A percentile compares a stretch with the other conserved stretches of the same genome.
Conservation (phyloP, 2,797 vertebrate genomes). For the Chaetodon trifasciatus region DNA sequence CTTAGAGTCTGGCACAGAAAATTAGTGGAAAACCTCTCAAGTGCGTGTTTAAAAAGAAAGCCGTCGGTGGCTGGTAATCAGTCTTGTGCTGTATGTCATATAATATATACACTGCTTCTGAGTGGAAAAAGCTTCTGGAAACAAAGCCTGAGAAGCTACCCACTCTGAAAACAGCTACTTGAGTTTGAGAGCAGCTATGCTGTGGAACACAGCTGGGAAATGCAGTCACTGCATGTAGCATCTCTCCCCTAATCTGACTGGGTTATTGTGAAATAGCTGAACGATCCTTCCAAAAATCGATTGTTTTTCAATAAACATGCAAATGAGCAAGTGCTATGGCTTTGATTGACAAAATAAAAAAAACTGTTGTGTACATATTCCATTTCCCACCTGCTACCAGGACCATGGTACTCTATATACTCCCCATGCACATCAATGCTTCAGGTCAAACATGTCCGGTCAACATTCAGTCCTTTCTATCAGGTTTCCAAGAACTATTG, state of each 20-base stretch:
- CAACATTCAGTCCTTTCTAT: background rate
- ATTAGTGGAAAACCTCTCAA: background rate
- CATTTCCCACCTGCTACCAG: background rate
- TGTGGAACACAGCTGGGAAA: background rate
- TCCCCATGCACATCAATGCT: background rate
- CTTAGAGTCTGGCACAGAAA: background rate
- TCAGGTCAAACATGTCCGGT: conserved; percentile 3
- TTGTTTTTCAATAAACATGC: background rate
- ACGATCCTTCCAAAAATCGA: background rate
- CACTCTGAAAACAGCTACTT: background rate
- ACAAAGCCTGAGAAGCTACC: background rate
- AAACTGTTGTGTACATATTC: background rate
- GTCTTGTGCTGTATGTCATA: no score
- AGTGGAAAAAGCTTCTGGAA: background rate
- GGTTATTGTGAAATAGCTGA: background rate
- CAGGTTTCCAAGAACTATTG: background rate
- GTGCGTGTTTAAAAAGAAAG: no score
- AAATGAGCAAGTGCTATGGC: background rate
- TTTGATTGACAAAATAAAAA: background rate
- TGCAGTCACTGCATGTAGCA: background rate
- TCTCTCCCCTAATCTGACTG: background rate
- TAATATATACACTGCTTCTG: background rate
- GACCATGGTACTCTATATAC: background rate
- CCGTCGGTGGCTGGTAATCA: no score
- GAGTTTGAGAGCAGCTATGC: background rate